Percentiles rank a stretch among this genome's conserved stretches.
These are phyloP conservation scores for Zaprionus taronus DNA, from an alignment of 1,140 invertebrate genomes.

Conservation along the genomic window DNA sequence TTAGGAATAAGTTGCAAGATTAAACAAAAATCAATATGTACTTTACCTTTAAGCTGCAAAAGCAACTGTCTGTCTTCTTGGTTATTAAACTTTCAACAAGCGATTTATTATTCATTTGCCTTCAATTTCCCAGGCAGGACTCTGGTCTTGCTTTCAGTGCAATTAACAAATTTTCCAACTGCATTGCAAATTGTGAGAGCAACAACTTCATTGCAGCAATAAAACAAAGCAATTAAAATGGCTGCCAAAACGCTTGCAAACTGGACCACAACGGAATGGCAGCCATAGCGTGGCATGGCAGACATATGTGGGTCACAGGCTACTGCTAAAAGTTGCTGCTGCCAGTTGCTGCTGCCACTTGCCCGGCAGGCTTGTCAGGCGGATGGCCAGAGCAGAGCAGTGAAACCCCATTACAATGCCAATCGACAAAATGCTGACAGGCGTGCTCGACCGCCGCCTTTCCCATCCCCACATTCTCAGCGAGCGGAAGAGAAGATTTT, in stretches of 20 bases:
- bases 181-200: background rate
- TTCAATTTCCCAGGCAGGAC: background rate
- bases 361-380: slow-evolving; percentile 39
- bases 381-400: background rate
- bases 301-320: slow-evolving; percentile 69
- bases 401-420: slow-evolving; percentile 71
- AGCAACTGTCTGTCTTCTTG: background rate
- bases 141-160: background rate
- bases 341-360: slow-evolving; percentile 52
- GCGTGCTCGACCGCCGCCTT: slow-evolving; percentile 29
- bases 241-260: slow-evolving; percentile 40
- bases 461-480: slow-evolving; percentile 3
- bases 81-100: slow-evolving; percentile 2
- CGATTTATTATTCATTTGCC: slow-evolving; percentile 27
- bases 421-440: slow-evolving; percentile 71
- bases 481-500: slow-evolving; percentile 36
- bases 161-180: slow-evolving; percentile 33
- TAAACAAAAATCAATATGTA: background rate
- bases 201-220: slow-evolving; percentile 60
- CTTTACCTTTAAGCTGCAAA: background rate
- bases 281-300: slow-evolving; percentile 17
- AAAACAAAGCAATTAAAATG: slow-evolving; percentile 78
- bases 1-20: background rate
- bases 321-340: slow-evolving; percentile 48
- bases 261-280: slow-evolving; percentile 19